Base-by-base conservation (phyloP, 2,797 vertebrate genomes). In the Mus spretus region DNA sequence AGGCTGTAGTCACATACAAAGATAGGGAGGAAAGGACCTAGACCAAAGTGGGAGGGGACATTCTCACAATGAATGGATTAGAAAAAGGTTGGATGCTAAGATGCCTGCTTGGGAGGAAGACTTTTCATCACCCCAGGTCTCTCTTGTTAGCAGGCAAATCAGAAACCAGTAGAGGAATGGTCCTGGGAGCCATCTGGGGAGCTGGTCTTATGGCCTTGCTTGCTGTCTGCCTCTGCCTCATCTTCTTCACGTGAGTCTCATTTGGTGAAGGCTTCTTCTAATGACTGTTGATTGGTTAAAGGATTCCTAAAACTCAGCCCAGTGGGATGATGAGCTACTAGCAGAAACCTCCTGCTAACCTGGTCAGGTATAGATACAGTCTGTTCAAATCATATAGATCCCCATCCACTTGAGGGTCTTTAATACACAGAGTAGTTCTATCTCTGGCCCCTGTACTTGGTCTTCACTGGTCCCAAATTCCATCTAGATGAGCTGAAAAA, bases 131-230 rank as follows among this genome's bases (percentile, higher is more conserved):
- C 24, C 26, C 24, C 17, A 24, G 24, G 1, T 57, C 40, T 86
- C 59, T 75, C 47, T 17, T 65, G 10, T 82, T 78, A 53, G 67
- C 95, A 97, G 93, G 59, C 34, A 95, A 44, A 50, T 57, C 89
- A 10, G 78, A 15, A 61, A 1, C 47, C 17, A 37, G 74, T 75
- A 65, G 17, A 1, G 19, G 20, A 44, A 10, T 3, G 47, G 14
- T 89, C 5, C 53, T 6, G 34, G 89, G 86, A 20, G 59, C 59
- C 11, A 0, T 78, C 0, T 31, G 31, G 37, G 97, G 93, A 90
- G 95, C 87, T 9, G 90, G 89, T 13, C 28, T 63, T 55, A 59
- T 14, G 9, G 59, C 19, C 78, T 67, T 97, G 72, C 57, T 96
- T 0, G 50, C 34, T 22, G 12, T 78, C 70, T 77, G 81, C 57